phyloP scores from a whole-genome alignment of 2,113 vertebrate species.

The Paraplagusia blochii region DNA sequence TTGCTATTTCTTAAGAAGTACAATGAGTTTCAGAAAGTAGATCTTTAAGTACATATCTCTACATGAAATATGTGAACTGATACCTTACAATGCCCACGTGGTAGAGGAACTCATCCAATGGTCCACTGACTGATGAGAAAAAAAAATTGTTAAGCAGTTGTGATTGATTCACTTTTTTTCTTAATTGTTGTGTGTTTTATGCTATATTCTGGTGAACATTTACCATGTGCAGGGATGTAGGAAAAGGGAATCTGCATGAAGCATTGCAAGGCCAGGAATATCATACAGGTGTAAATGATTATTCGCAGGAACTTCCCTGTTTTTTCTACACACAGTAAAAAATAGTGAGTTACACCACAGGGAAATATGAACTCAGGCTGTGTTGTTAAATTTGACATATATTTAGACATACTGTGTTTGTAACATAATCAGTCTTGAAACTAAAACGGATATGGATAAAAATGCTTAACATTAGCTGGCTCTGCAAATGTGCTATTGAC shows the following conservation, averaged over 20 bases:
- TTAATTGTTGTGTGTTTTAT: no score
- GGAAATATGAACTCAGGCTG: not conserved
- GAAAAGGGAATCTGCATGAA: conserved; percentile 74
- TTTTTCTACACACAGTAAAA: conserved; percentile 53
- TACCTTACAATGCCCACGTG: conserved; percentile 78
- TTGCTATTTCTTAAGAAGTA: no score
- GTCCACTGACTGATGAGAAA: conserved; percentile 61
- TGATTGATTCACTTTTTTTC: no score
- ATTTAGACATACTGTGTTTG: not conserved
- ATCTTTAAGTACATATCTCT: not conserved
- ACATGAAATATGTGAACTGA: not conserved
- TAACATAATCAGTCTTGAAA: not conserved
- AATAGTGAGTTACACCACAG: not conserved
- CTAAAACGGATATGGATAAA: conserved; percentile 28
- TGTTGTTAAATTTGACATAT: not conserved
- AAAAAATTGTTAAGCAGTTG: not conserved
- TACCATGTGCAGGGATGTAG: conserved; percentile 68
- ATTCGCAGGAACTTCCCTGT: conserved; percentile 62
- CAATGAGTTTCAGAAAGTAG: not conserved
- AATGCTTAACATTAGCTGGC: conserved; percentile 64
- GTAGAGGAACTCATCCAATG: conserved; percentile 71
- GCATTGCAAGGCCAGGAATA: conserved; percentile 71
- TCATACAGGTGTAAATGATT: conserved; percentile 63
- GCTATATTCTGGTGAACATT: conserved; percentile 9
- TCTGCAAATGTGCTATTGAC: conserved; percentile 67